phyloP scores from a whole-genome alignment of 2,888 invertebrate genomes.

The Notodonta dromedarius region DNA sequence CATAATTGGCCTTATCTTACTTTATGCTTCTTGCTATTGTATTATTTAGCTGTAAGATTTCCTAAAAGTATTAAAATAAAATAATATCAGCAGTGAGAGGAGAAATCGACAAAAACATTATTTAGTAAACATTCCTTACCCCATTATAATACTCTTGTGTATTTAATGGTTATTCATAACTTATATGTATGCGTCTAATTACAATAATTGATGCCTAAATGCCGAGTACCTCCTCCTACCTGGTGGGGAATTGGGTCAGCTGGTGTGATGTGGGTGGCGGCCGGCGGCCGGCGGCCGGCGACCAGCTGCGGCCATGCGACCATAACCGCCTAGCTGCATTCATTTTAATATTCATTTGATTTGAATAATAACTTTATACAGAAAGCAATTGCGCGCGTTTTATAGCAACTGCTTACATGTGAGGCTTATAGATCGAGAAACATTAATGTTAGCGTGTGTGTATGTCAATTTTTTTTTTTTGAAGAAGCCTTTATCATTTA shows the following conservation, averaged over 20 bases:
- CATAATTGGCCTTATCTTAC: too few relatives aligned
- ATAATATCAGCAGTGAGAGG: too few relatives aligned
- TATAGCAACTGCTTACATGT: neutral
- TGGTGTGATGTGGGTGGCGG: slow-evolving; percentile 39
- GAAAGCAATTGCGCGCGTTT: slow-evolving; percentile 3
- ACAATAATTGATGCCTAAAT: slow-evolving; percentile 29
- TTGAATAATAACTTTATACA: neutral
- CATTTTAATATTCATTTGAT: slow-evolving; percentile 6
- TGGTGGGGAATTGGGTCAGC: slow-evolving; percentile 44
- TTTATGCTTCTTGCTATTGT: too few relatives aligned
- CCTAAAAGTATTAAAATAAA: too few relatives aligned
- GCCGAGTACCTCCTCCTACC: slow-evolving; percentile 37
- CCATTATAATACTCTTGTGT: neutral
- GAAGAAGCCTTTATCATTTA: too few relatives aligned
- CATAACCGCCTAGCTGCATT: slow-evolving; percentile 7
- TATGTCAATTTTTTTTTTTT: too few relatives aligned
- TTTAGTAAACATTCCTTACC: neutral
- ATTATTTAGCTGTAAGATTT: too few relatives aligned
- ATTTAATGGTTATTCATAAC: slow-evolving; percentile 27
- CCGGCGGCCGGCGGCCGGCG: slow-evolving; percentile 33
- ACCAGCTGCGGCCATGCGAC: slow-evolving; percentile 7
- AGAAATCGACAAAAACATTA: neutral
- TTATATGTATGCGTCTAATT: slow-evolving; percentile 17
- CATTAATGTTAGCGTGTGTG: too few relatives aligned
- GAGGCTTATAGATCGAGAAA: too few relatives aligned